Conservation (phyloP, 2,113 vertebrate genomes). For the Nettapus auritus region DNA sequence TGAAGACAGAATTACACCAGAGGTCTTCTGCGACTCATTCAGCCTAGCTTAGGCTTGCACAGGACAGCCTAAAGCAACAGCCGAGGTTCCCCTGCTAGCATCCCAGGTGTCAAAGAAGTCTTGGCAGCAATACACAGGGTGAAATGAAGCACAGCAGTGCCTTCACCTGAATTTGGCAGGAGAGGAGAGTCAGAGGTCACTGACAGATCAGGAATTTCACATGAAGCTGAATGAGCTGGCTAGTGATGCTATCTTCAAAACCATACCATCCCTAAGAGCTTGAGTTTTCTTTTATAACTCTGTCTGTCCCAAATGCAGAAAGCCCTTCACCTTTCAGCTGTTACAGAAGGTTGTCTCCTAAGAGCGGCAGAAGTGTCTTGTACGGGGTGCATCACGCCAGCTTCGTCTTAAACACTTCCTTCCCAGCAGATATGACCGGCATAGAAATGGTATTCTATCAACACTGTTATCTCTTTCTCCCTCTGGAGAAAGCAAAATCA, state of each 20-base stretch:
- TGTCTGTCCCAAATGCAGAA: background rate
- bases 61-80: background rate
- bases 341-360: background rate
- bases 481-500: background rate
- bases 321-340: background rate
- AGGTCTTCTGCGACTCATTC: background rate
- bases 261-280: background rate
- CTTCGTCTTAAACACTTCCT: background rate
- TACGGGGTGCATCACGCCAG: background rate
- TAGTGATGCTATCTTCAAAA: background rate
- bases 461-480: background rate
- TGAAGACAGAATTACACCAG: conserved; percentile 4
- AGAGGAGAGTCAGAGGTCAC: background rate
- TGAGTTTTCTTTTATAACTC: background rate
- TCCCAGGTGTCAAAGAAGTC: background rate
- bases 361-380: background rate
- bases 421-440: background rate
- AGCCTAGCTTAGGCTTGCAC: background rate
- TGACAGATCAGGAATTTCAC: background rate
- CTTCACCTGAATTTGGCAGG: background rate
- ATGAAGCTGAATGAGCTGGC: background rate
- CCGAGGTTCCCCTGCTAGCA: background rate
- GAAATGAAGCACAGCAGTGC: background rate
- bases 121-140: background rate
- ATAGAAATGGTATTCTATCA: background rate